Conservation (phyloP, 2,888 invertebrate species). For the Ochropleura plecta region DNA sequence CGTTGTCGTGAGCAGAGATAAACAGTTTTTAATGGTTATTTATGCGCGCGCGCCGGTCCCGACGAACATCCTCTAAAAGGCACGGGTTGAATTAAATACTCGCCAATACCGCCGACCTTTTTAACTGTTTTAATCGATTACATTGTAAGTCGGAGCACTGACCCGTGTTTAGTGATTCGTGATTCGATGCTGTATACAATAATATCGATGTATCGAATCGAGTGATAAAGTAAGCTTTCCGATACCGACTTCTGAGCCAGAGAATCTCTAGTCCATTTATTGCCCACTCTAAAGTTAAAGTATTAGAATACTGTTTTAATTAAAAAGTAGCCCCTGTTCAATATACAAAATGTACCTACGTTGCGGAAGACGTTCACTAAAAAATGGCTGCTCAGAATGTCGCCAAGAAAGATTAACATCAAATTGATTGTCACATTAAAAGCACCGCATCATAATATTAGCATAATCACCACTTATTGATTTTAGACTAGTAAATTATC, state of each 20-base stretch:
- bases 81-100: constrained; percentile 70
- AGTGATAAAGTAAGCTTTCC: background rate
- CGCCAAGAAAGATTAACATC: constrained; percentile 38
- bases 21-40: constrained; percentile 85
- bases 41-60: constrained; percentile 73
- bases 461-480: constrained; percentile 44
- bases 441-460: constrained; percentile 37
- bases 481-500: constrained; percentile 34
- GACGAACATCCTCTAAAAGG: constrained; percentile 69
- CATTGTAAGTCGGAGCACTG: constrained; percentile 54
- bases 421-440: constrained; percentile 41
- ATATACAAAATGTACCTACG: constrained; percentile 5
- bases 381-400: constrained; percentile 29
- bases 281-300: background rate
- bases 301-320: background rate
- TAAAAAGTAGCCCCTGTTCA: background rate
- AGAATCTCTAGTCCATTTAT: background rate
- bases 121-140: constrained; percentile 69
- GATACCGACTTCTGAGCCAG: background rate
- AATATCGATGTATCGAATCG: constrained; percentile 29
- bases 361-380: constrained; percentile 16
- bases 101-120: constrained; percentile 67
- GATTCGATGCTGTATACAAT: constrained; percentile 32
- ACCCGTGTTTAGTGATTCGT: constrained; percentile 53
- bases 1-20: constrained; percentile 81